Base-by-base conservation (phyloP, 2,113 vertebrate genomes). In the Nestor notabilis region DNA sequence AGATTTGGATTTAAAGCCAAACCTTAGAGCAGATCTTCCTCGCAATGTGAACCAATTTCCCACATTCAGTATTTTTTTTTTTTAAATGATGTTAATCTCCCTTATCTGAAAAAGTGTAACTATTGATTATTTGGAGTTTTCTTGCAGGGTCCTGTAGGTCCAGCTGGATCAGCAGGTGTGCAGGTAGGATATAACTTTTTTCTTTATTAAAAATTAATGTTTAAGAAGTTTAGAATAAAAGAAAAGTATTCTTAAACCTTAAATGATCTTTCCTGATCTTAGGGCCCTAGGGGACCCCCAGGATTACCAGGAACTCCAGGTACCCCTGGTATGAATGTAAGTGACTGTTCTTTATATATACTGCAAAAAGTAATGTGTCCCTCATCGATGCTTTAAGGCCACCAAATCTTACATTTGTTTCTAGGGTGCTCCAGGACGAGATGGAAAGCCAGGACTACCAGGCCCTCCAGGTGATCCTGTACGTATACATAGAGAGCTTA, bases 401-500 rank as follows among this genome's bases (percentile, higher is more conserved):
- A 37, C 41, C 61, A 89, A 71, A 96, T 89, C 75, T 39, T 55
- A 11, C 7, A 37, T 85, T 97, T 95, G 64, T 97, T 98, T 98
- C 82, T 97, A 99, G 99, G 99, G 99, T 71, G 89, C 98, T 87
- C 98, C 99, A 69, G 99, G 99, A 90, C 99, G 97, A 91, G 98
- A 99, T 89, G 99, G 99, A 74, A 98, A 97, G 80, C 99, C 99
- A 80, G 99, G 99, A 77, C 98, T 98, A 13, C 98, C 99, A 56
- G 99, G 99, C 80, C 99, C 99, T 89, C 99, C 99, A 93, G 99
- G 99, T 97, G 99, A 99, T 97, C 99, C 98, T 91, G 99, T 99
- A 98, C 18, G 99, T 99, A 96, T 70, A 71, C 29, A 31, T 13
- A 56, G 43, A 43, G 61, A 88, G 21, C 23, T 90, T 94, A 65